Evolutionary conservation across 2,113 vertebrate species (phyloP), one percentile per base, ranked within the genome.

Genomic region (Toxotes jaculatrix): DNA sequence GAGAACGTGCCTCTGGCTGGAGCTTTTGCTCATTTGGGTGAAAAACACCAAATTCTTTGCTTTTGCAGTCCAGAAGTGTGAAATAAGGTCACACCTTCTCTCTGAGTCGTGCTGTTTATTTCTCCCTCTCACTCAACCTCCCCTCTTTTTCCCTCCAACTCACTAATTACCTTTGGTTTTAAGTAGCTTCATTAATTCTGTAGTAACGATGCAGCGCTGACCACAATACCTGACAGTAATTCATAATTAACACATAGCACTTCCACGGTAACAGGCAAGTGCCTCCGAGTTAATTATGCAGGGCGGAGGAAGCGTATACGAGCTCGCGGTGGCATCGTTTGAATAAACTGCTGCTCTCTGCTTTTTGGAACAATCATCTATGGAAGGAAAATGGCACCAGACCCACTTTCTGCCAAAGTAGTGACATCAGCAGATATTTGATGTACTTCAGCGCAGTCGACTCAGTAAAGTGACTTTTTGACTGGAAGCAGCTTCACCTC

Each of bases 181-280:
- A 84, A 86, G 74, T 13, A 60, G 80, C 71, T 77, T 84, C 74
- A 77, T 86, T 90, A 82, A 85, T 87, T 87, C 74, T 56, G 79
- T 11, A 47, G 82, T 21, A 84, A 74, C 5, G 23, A 78, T n/a
- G 74, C 59, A 7, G 69, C 55, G 5, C 32, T 85, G 80, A 89
- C 87, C 82, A 51, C 66, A 62, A 47, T 59, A 66, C 67, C 87
- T 66, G 79, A 76, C 74, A 85, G 71, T 76, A 73, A 85, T 81
- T 87, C 32, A 67, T 84, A 83, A 89, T 85, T 61, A 85, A 85
- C 77, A 61, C 61, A 32, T 45, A 61, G 55, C 82, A 67, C 72
- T 43, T 69, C 65, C 83, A 12, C 73, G 11, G 34, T 73, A 65
- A 79, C 71, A 12, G 80, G 45, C 66, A 73, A 49, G 66, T 65